These are phyloP conservation scores for Melanchra persicariae DNA, from an alignment of 2,888 invertebrate species.

Conservation along the genomic window DNA sequence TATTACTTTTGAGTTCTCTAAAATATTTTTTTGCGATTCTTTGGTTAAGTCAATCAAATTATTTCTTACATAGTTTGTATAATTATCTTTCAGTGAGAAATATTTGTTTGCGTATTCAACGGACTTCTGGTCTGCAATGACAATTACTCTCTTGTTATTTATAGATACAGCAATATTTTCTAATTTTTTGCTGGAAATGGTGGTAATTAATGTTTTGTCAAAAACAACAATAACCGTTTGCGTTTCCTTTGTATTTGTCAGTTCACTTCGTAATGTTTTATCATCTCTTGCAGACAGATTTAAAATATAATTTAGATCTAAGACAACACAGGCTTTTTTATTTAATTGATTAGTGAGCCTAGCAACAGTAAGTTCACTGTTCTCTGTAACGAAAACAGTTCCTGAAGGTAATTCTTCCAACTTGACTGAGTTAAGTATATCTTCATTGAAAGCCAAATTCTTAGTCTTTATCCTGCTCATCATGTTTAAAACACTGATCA, in stretches of 20 bases:
- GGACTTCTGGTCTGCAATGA: background rate
- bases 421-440: constrained; percentile 6
- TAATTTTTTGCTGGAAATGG: background rate
- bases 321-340: constrained; percentile 3
- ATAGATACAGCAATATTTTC: background rate
- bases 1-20: background rate
- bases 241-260: background rate
- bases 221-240: background rate
- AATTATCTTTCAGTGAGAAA: background rate
- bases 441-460: constrained; percentile 17
- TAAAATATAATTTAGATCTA: constrained; percentile 19
- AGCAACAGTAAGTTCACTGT: constrained; percentile 22
- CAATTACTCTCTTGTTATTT: background rate
- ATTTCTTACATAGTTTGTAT: background rate
- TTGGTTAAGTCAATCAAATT: background rate
- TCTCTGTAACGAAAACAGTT: constrained; percentile 24
- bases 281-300: background rate
- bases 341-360: constrained; percentile 2
- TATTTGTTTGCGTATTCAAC: background rate
- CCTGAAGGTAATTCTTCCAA: background rate
- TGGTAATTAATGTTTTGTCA: background rate
- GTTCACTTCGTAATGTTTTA: background rate
- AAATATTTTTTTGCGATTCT: background rate
- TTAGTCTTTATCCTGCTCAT: constrained; percentile 2
- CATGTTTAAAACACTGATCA: background rate